Conservation (phyloP, 2,888 invertebrate species). For the Phytoseiulus persimilis region DNA sequence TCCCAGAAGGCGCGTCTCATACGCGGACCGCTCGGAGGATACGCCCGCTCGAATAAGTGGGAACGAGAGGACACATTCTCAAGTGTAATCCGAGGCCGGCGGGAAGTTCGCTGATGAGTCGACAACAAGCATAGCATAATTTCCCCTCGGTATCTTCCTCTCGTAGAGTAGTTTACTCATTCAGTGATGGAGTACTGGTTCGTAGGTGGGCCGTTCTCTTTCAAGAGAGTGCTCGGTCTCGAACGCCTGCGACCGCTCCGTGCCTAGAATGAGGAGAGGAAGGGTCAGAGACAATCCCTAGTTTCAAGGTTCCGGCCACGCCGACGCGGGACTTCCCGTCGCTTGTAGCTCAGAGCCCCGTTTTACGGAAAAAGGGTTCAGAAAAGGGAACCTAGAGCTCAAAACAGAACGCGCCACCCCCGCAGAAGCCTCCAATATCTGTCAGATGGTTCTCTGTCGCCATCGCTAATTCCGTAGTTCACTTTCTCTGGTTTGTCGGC, state of each 20-base stretch:
- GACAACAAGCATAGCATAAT: neutral
- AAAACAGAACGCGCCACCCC: neutral
- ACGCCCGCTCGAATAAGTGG: neutral
- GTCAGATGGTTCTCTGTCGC: neutral
- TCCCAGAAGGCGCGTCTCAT: too few relatives aligned
- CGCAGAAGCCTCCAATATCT: neutral
- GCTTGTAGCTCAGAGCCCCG: too few relatives aligned
- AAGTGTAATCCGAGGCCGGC: neutral
- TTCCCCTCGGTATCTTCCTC: neutral
- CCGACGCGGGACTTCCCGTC: too few relatives aligned
- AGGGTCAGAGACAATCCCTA: neutral
- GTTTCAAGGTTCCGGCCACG: neutral
- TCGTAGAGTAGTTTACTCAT: neutral
- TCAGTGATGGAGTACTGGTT: neutral
- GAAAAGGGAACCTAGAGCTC: neutral
- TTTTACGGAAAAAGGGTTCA: too few relatives aligned
- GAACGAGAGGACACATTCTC: neutral
- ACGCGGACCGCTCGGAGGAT: too few relatives aligned
- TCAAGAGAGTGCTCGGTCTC: neutral
- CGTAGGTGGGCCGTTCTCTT: neutral
- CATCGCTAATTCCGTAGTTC: neutral
- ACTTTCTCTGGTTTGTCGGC: constrained; percentile 5
- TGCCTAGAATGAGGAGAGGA: neutral
- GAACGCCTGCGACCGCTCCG: neutral
- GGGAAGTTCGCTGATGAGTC: neutral